Percentiles rank a stretch among this genome's conserved stretches.
Conservation (phyloP, 2,113 vertebrate species). For the Megaceryle torquata region DNA sequence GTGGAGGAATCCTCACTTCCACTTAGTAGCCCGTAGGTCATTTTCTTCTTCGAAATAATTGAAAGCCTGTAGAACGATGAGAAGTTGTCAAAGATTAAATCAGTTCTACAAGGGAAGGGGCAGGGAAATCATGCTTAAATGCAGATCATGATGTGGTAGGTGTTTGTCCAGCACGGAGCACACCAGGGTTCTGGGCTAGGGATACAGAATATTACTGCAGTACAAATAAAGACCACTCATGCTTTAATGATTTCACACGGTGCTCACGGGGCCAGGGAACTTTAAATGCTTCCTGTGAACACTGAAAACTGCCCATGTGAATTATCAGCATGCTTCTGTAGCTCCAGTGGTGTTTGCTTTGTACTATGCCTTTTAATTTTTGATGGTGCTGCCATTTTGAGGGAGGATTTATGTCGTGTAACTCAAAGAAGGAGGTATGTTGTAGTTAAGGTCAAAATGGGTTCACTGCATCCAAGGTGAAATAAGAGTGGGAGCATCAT, state of each 20-base stretch:
- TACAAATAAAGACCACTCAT: neutral
- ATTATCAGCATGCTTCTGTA: constrained; percentile 9
- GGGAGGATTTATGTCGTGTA: neutral
- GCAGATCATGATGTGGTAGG: neutral
- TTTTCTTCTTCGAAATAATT: constrained; percentile 9
- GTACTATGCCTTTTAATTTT: constrained; percentile 24
- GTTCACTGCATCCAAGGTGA: neutral
- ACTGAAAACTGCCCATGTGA: neutral
- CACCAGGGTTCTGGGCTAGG: neutral
- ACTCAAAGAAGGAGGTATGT: neutral
- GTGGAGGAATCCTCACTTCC: neutral
- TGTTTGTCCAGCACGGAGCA: neutral
- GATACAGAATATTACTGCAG: neutral
- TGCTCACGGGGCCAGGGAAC: neutral
- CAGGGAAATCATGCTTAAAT: neutral
- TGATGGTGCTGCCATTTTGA: constrained; percentile 4
- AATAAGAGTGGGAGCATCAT: neutral
- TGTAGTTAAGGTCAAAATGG: neutral
- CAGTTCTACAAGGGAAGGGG: neutral
- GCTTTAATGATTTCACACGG: constrained; percentile 14
- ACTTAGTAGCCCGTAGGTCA: neutral
- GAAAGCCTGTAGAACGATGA: neutral
- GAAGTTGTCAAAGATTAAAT: neutral
- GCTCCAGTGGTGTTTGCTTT: constrained; percentile 17
- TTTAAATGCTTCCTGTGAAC: constrained; percentile 35